These are phyloP conservation scores for Anolis sagrei DNA, from an alignment of 2,113 vertebrate genomes.

Conservation along the genomic window DNA sequence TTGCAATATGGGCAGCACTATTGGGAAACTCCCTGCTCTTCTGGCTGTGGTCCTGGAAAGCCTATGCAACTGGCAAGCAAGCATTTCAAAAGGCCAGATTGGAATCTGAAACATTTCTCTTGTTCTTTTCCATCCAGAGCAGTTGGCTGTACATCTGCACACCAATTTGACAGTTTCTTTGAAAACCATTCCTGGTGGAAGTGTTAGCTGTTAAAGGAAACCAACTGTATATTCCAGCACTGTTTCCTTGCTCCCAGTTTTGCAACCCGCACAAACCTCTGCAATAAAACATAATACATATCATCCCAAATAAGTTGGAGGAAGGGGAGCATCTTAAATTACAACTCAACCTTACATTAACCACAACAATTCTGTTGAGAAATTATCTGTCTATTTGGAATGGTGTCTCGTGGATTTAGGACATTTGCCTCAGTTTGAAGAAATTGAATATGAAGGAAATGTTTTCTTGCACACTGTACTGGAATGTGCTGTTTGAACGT, in stretches of 20 bases:
- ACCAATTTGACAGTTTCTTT: constrained; percentile 43
- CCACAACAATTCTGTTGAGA: constrained; percentile 30
- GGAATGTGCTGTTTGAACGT: not conserved
- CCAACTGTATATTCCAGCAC: not conserved
- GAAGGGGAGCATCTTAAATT: constrained; percentile 34
- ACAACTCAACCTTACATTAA: constrained; percentile 38
- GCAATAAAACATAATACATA: constrained; percentile 20
- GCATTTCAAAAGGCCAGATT: constrained; percentile 46
- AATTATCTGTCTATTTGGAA: constrained; percentile 9
- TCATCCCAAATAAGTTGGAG: constrained; percentile 42
- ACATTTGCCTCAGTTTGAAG: not conserved
- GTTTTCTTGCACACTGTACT: not conserved
- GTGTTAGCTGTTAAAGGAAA: constrained; percentile 1
- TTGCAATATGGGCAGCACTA: constrained; percentile 34
- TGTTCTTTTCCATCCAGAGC: constrained; percentile 60
- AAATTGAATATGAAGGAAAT: not conserved
- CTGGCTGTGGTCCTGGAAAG: constrained; percentile 53
- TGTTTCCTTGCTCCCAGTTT: not conserved
- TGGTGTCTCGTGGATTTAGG: not conserved
- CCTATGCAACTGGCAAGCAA: constrained; percentile 48
- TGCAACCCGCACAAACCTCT: not conserved
- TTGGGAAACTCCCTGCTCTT: constrained; percentile 42
- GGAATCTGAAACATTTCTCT: constrained; percentile 18
- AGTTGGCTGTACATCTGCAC: constrained; percentile 59
- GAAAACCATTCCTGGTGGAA: constrained; percentile 23